A percentile compares a stretch with the other conserved stretches of the same genome.
These are phyloP conservation scores for Syrista parreyssii DNA, from an alignment of 2,888 invertebrate genomes.

Conservation along the genomic window DNA sequence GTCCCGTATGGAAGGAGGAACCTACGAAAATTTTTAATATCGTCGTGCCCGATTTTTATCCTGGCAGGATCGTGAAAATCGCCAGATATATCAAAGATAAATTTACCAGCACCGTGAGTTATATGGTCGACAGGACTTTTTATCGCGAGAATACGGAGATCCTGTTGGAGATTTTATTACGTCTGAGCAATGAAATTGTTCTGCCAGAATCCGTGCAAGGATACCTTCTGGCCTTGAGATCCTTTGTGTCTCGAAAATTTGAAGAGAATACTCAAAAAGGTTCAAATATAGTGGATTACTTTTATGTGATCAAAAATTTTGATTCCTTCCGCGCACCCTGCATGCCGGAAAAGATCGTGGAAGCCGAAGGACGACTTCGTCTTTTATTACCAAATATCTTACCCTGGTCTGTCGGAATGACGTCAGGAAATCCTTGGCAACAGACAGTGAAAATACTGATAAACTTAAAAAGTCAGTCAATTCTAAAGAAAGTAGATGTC, in stretches of 20 bases:
- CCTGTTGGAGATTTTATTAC: no score
- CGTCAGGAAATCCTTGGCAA: conserved; percentile 20
- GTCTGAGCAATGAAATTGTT: no score
- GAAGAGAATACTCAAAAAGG: no score
- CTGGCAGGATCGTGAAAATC: neutral
- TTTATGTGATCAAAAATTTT: neutral
- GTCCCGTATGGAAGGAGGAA: neutral
- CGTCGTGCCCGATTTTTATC: conserved; percentile 13
- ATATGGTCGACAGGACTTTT: no score
- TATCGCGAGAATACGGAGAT: no score
- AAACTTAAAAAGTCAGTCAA: conserved; percentile 14
- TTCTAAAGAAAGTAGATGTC: conserved; percentile 1
- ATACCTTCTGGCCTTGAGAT: no score
- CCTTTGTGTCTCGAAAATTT: no score
- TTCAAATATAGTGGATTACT: no score
- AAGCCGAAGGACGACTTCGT: conserved; percentile 12
- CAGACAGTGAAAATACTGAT: conserved; percentile 12
- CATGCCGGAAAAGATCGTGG: conserved; percentile 13
- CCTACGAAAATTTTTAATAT: conserved; percentile 2
- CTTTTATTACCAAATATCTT: conserved; percentile 16
- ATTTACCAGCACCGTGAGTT: no score
- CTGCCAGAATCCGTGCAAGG: no score
- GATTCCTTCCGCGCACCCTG: conserved; percentile 20
- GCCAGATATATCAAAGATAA: no score
- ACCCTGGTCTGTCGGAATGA: conserved; percentile 24